A percentile compares a stretch with the other conserved stretches of the same genome.
Evolutionary conservation across 2,113 vertebrate species (phyloP).

Genomic region (Nanorana parkeri): DNA sequence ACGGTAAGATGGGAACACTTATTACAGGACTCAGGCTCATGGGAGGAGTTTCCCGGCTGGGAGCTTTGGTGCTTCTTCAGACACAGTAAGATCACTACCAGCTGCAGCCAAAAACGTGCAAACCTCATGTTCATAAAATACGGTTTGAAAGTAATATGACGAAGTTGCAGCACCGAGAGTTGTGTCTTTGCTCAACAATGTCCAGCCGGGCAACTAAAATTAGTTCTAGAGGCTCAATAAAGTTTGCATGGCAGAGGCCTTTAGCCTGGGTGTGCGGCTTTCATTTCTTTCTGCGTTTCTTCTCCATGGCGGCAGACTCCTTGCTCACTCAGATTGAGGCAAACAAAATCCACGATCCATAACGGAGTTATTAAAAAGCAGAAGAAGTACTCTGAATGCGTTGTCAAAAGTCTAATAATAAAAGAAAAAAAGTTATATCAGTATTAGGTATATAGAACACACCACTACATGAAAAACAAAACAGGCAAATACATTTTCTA

Average conservation of each 20-base stretch:
- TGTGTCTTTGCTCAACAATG: not conserved
- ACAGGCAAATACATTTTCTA: too few relatives aligned
- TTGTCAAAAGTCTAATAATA: not conserved
- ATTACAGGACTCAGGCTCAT: constrained; percentile 69
- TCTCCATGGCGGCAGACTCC: constrained; percentile 53
- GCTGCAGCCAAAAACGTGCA: constrained; percentile 77
- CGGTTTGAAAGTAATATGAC: constrained; percentile 70
- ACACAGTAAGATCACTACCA: constrained; percentile 79
- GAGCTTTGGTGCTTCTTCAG: constrained; percentile 80
- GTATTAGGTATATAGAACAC: too few relatives aligned
- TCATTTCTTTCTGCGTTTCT: constrained; percentile 61
- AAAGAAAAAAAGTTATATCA: not conserved
- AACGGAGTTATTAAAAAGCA: not conserved
- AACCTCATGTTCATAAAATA: constrained; percentile 77
- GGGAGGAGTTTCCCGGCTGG: constrained; percentile 70
- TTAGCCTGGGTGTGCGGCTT: not conserved
- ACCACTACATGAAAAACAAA: too few relatives aligned
- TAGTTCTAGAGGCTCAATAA: not conserved
- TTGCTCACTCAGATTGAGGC: constrained; percentile 26
- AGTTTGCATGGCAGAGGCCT: constrained; percentile 27
- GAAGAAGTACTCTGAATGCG: not conserved
- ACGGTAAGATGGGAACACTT: constrained; percentile 88
- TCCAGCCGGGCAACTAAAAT: constrained; percentile 20
- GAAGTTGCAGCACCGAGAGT: constrained; percentile 60
- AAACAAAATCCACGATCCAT: constrained; percentile 12